Evolutionary conservation across 2,888 invertebrate species (phyloP).

Genomic region (Agrilus biguttatus): DNA sequence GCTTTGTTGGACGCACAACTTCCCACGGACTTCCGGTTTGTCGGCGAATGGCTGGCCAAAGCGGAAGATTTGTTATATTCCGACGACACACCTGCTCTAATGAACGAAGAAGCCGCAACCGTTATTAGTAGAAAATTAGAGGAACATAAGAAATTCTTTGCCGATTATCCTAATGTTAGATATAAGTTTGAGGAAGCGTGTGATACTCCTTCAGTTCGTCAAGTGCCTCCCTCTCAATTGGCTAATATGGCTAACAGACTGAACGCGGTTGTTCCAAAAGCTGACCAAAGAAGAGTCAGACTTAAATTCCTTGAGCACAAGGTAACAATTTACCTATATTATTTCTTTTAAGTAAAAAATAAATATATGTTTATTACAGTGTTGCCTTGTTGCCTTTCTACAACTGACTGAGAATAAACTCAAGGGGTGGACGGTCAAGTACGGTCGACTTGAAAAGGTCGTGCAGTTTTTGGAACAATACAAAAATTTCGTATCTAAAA

Average conservation of each 20-base stretch:
- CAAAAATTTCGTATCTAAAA: constrained; percentile 81
- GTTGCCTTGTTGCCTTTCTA: constrained; percentile 83
- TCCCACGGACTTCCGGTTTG: constrained; percentile 71
- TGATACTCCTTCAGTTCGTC: constrained; percentile 48
- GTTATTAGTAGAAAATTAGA: constrained; percentile 77
- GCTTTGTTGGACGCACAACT: constrained; percentile 76
- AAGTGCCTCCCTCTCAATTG: constrained; percentile 67
- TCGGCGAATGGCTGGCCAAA: constrained; percentile 82
- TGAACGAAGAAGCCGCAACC: constrained; percentile 81
- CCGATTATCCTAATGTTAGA: constrained; percentile 61
- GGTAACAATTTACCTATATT: constrained; percentile 19
- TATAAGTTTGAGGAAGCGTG: constrained; percentile 66
- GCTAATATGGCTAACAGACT: constrained; percentile 68
- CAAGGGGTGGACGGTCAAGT: constrained; percentile 79
- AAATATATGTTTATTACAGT: constrained; percentile 31
- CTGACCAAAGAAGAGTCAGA: constrained; percentile 68
- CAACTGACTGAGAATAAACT: constrained; percentile 82
- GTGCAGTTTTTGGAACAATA: constrained; percentile 76
- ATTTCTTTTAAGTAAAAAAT: neutral
- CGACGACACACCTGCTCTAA: constrained; percentile 67
- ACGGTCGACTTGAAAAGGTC: constrained; percentile 70
- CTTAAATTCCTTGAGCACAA: constrained; percentile 86
- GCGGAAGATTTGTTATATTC: constrained; percentile 71
- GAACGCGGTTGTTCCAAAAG: constrained; percentile 57
- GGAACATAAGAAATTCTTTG: constrained; percentile 82